Evolutionary conservation across 1,140 invertebrate genomes (phyloP).

Genomic region (Ips typographus): DNA sequence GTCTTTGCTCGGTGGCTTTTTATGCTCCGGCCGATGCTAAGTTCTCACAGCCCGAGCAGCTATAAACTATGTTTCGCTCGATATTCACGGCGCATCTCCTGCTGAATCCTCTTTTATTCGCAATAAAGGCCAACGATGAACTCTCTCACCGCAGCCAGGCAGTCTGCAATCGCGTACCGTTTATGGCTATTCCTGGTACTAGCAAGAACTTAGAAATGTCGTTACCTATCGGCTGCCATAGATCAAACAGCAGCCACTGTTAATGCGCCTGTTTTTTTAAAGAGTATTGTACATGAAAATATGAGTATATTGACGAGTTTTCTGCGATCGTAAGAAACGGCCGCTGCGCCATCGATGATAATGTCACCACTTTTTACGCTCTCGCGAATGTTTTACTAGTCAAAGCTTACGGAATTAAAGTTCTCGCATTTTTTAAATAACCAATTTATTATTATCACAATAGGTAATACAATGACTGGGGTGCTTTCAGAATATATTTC

Average conservation of each 20-base stretch:
- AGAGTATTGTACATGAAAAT: neutral
- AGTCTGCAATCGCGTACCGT: constrained; percentile 43
- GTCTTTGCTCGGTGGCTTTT: constrained; percentile 25
- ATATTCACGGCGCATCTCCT: constrained; percentile 48
- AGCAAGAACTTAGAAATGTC: constrained; percentile 35
- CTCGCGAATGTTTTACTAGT: too few relatives aligned
- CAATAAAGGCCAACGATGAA: constrained; percentile 45
- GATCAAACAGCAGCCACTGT: constrained; percentile 30
- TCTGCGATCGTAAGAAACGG: constrained; percentile 1
- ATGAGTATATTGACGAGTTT: neutral
- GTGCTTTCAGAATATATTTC: too few relatives aligned
- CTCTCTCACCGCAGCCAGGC: constrained; percentile 48
- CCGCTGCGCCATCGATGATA: neutral
- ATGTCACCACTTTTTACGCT: too few relatives aligned
- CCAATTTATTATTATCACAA: too few relatives aligned
- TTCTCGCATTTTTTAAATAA: too few relatives aligned
- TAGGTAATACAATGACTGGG: too few relatives aligned
- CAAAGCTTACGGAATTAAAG: too few relatives aligned
- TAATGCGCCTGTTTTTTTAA: constrained; percentile 23
- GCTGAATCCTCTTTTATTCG: constrained; percentile 48
- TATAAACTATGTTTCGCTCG: constrained; percentile 46
- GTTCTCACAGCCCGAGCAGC: constrained; percentile 47
- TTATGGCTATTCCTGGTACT: constrained; percentile 42
- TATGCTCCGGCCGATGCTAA: constrained; percentile 29
- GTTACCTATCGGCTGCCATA: constrained; percentile 35